Evolutionary conservation across 2,888 invertebrate genomes (phyloP), one percentile per base, ranked within the genome.

Genomic region (Schrankia costaestrigalis): DNA sequence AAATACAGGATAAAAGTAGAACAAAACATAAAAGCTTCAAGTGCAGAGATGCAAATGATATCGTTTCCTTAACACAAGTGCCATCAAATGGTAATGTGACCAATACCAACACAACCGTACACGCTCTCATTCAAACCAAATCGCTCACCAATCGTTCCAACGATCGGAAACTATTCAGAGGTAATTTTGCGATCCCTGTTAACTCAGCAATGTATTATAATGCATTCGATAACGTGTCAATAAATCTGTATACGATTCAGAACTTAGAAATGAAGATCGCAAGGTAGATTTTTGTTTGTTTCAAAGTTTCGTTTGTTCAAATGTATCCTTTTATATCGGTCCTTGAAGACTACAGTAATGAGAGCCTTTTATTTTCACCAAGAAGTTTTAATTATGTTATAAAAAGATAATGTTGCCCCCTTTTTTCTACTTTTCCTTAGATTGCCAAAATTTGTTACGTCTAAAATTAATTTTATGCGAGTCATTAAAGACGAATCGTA

Each of bases 341-440:
- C 24, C 31, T 35, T 39, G 31, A 38, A 41, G 39, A 26, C 40
- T 26, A 31, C 22, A 44, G 40, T 56, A 56, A 58, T 51, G 46
- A 56, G 39, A 33, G 31, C 26, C 38, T 43, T 50, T 64, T 57
- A 60, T 54, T 51, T 53, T 32, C 11, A 26, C 35, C n/a, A 40
- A 39, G 44, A 63, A 62, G 51, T 59, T 63, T 62, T 66, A 62
- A 65, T 63, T 61, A 56, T 54, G 52, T 63, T 56, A 55, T 53
- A 55, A 58, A 63, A 59, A 58, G 31, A 55, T 51, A 56, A 42
- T 56, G 56, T 51, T n/a, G n/a, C n/a, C 36, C 25, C 8, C 9
- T 27, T 40, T 50, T 45, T 37, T 19, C 42, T 11, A 13, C 24
- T 58, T 45, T 38, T n/a, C 28, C 33, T 43, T 35, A 41, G 35